Conservation (phyloP, 2,113 vertebrate genomes). For the Sardina pilchardus region DNA sequence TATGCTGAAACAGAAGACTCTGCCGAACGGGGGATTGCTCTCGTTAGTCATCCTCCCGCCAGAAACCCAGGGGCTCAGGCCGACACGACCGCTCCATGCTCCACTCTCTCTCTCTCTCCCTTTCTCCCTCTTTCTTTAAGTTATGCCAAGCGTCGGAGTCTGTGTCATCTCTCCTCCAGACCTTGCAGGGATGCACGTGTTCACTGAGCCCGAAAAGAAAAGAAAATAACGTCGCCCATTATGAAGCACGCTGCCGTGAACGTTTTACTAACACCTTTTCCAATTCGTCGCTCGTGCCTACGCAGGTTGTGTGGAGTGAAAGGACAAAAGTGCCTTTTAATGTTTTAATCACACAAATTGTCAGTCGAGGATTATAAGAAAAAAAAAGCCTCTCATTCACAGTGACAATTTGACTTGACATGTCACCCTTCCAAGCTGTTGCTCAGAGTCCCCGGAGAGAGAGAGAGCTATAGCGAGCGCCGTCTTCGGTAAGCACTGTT, state of each 20-base stretch:
- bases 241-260: background rate
- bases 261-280: background rate
- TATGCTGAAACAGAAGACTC: constrained; percentile 20
- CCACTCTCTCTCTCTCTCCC: background rate
- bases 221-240: background rate
- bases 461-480: background rate
- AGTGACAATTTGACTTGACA: background rate
- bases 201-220: background rate
- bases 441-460: background rate
- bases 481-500: background rate
- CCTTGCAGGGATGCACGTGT: background rate
- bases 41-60: constrained; percentile 43
- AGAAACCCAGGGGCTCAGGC: constrained; percentile 44
- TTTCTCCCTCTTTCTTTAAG: background rate
- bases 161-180: constrained; percentile 13
- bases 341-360: background rate
- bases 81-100: background rate
- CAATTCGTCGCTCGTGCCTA: background rate
- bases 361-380: background rate
- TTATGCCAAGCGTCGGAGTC: constrained; percentile 41
- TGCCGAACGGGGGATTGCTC: constrained; percentile 32
- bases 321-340: background rate
- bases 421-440: background rate
- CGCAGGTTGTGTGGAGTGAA: background rate
- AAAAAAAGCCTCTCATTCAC: background rate